Base-by-base conservation (phyloP, 2,797 vertebrate genomes). In the Poecilia picta region DNA sequence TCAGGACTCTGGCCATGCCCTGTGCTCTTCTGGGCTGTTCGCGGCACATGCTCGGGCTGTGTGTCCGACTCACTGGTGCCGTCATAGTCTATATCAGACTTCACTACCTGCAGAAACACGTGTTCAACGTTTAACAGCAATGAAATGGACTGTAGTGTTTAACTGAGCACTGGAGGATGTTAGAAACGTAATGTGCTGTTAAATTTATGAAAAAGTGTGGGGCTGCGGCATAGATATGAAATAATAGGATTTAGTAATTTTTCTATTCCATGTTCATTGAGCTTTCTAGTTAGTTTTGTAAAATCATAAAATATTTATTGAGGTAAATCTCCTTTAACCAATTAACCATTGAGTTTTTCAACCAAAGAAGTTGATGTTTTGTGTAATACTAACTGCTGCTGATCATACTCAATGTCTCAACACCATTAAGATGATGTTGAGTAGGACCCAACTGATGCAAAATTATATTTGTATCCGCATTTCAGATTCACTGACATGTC, bases 61-160 rank as follows among this genome's bases (percentile, higher is more conserved):
- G 43, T 75, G 1, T 96, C 94, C 2, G 95, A 89, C 86, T 96
- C 95, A 80, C 92, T 92, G 43, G 86, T 62, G 55, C 90, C 93
- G 78, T 97, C 97, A 77, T 93, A 89, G 87, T 97, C 97, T 80
- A 91, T 95, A 79, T 98, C 97, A 39, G 93, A 93, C 83, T 81
- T 93, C 77, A 95, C 90, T 70, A 95, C 92, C 96, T 97, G 68
- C 6, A 88, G 10, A 78, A 5, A 81, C 10, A 77, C 16, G 75
- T 4, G n/a, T 36, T 51, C 49, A 39, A 53, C 8, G 18, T 8
- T 20, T 28, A 13, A 36, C 20, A 13, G 10, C 18, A 73, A 64
- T 36, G 31, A 5, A 36, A 28, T 1, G 31, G 18, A 64, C 59
- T 33, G 13, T 10, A 10, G 33, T 66, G 62, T 64, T 64, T 33